Conservation (phyloP, 2,113 vertebrate species). For the Paedocypris sp. region DNA sequence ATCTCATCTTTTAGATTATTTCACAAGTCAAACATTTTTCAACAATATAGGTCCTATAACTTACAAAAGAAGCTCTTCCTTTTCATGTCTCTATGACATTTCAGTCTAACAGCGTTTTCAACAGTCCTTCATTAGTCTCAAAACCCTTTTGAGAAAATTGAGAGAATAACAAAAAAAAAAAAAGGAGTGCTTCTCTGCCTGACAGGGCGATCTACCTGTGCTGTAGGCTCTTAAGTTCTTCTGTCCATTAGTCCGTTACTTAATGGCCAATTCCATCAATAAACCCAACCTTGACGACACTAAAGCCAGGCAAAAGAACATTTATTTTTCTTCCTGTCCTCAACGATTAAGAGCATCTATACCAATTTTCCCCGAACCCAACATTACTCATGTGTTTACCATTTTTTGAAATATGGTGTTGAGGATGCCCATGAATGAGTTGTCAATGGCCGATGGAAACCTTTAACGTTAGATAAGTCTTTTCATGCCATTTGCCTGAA, state of each 20-base stretch:
- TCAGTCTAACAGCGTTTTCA: no score
- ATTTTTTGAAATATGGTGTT: background rate
- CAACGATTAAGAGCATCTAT: conserved; percentile 22
- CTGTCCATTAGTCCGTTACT: conserved; percentile 9
- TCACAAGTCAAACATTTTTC: no score
- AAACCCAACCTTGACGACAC: conserved; percentile 22
- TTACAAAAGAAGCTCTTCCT: no score
- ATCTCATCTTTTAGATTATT: no score
- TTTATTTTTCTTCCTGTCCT: conserved; percentile 20
- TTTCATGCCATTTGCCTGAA: background rate
- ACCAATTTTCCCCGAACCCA: conserved; percentile 17
- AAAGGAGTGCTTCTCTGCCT: no score
- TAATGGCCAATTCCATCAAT: conserved; percentile 33
- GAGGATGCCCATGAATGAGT: conserved; percentile 2
- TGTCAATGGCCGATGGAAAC: background rate
- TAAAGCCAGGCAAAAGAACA: conserved; percentile 8
- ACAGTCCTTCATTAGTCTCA: no score
- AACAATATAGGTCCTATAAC: no score
- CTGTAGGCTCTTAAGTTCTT: conserved; percentile 18
- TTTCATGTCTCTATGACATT: no score
- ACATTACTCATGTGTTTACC: conserved; percentile 28
- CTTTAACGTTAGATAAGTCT: background rate
- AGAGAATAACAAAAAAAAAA: no score
- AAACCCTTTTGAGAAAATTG: no score
- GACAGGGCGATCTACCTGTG: no score